phyloP scores from a whole-genome alignment of 2,113 vertebrate species.

The Noctilio leporinus region DNA sequence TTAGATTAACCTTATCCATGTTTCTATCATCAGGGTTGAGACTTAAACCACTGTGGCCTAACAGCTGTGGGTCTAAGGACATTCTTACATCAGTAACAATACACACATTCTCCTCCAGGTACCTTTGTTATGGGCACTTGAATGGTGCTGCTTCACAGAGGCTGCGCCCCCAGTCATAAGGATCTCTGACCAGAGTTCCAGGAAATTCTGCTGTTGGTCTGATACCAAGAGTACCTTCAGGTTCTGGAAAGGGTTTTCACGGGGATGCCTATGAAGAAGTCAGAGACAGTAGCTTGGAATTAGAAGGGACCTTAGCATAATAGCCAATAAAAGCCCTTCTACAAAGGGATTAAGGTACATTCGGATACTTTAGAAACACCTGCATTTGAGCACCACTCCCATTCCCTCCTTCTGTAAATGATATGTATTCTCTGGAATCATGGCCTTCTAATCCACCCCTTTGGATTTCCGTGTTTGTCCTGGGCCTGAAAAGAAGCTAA shows the following conservation, averaged over 20 bases:
- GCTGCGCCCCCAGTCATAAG: conserved; percentile 89
- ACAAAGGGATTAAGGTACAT: not conserved
- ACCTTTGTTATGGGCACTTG: conserved; percentile 85
- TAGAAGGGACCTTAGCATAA: not conserved
- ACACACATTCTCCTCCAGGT: not conserved
- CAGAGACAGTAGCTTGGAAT: not conserved
- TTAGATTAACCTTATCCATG: not conserved
- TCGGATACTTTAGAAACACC: not conserved
- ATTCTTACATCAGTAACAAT: not conserved
- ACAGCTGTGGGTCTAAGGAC: not conserved
- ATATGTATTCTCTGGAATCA: not conserved
- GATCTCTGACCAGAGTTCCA: conserved; percentile 92
- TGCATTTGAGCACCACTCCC: not conserved
- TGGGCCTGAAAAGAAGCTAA: not conserved
- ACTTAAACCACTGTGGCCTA: not conserved
- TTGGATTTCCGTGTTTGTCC: not conserved
- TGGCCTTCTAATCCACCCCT: not conserved
- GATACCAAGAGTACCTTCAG: conserved; percentile 91
- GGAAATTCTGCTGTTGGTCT: conserved; percentile 83
- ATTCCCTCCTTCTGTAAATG: not conserved
- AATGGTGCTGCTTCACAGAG: conserved; percentile 85
- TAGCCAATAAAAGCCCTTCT: not conserved
- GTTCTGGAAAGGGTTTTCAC: conserved; percentile 87
- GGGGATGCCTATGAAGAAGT: conserved; percentile 85
- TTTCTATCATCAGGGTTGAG: not conserved